These are phyloP conservation scores for Haliaeetus leucogaster DNA, from an alignment of 2,113 vertebrate species.

Conservation along the genomic window DNA sequence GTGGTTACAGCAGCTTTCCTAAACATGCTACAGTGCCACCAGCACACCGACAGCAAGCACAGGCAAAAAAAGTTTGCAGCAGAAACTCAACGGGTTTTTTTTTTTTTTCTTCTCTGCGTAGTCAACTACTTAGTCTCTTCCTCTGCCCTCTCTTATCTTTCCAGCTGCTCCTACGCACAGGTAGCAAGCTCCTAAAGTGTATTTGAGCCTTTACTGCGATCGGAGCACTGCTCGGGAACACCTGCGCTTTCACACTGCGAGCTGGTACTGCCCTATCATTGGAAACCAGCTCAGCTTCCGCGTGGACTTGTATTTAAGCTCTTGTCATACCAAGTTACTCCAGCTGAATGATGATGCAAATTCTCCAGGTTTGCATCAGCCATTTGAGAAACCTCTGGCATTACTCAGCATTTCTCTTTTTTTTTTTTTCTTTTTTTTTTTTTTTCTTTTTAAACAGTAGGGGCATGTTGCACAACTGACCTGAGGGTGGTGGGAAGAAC, in stretches of 20 bases:
- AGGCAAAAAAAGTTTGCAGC: constrained; percentile 34
- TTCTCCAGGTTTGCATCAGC: constrained; percentile 87
- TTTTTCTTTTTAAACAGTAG: background rate
- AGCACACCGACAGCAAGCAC: background rate
- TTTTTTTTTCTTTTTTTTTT: background rate
- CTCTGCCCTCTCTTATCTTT: background rate
- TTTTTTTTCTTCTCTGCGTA: background rate
- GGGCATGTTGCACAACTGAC: constrained; percentile 69
- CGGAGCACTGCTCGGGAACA: constrained; percentile 54
- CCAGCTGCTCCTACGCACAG: constrained; percentile 22
- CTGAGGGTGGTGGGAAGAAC: constrained; percentile 58
- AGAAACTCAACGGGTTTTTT: background rate
- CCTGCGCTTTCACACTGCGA: constrained; percentile 51
- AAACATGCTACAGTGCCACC: constrained; percentile 73
- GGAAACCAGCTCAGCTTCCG: constrained; percentile 74
- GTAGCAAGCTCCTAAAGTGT: constrained; percentile 21
- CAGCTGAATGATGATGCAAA: constrained; percentile 82
- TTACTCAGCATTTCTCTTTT: constrained; percentile 74
- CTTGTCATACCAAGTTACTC: constrained; percentile 78
- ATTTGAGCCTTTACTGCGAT: background rate
- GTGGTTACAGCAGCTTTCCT: constrained; percentile 65
- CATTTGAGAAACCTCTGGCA: constrained; percentile 68
- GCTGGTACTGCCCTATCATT: constrained; percentile 61
- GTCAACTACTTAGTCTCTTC: background rate
- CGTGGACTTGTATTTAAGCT: constrained; percentile 76